Evolutionary conservation across 2,797 vertebrate genomes (phyloP), one percentile per base, ranked within the genome.

Genomic region (Pampus argenteus): DNA sequence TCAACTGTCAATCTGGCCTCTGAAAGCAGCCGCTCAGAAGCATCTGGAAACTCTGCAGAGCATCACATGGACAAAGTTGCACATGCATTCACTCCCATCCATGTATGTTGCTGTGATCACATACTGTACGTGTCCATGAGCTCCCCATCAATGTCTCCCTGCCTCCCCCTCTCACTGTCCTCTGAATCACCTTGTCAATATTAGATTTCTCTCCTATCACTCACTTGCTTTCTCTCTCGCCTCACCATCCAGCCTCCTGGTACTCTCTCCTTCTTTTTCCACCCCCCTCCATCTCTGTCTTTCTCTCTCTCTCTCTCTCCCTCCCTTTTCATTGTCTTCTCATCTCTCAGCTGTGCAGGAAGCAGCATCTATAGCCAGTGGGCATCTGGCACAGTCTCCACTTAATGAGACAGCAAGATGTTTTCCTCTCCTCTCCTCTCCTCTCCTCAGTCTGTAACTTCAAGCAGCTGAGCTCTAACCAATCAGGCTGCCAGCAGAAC

Each of bases 331-430:
- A 23, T 47, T 31, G 45, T 76, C 71, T 68, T 66, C 63, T 66
- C 51, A 69, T 88, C 73, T 79, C 71, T 86, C 77, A 80, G 82
- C 80, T 79, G 78, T 66, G 74, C 54, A 60, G 62, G 55, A 79
- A 76, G 70, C 71, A 66, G 82, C 78, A 86, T 88, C 82, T 89
- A 84, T 79, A 89, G 90, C 89, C 72, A 22, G 18, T 66, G 78
- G 87, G 78, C 87, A 91, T 91, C 85, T 90, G 87, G 87, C 81
- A 83, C 74, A 74, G 71, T 76, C 75, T 85, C 81, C 84, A 88
- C 84, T 89, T 92, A 92, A 89, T 89, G 73, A 92, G 81, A 91
- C 76, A 71, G 82, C 79, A 79, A 85, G 72, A 87, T 82, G 67
- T 59, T 70, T 78, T 47, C 14, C n/a, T 69, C 48, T 28, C 7